Evolutionary conservation across 2,888 invertebrate genomes (phyloP), one percentile per base, ranked within the genome.

Genomic region (Laothoe populi): DNA sequence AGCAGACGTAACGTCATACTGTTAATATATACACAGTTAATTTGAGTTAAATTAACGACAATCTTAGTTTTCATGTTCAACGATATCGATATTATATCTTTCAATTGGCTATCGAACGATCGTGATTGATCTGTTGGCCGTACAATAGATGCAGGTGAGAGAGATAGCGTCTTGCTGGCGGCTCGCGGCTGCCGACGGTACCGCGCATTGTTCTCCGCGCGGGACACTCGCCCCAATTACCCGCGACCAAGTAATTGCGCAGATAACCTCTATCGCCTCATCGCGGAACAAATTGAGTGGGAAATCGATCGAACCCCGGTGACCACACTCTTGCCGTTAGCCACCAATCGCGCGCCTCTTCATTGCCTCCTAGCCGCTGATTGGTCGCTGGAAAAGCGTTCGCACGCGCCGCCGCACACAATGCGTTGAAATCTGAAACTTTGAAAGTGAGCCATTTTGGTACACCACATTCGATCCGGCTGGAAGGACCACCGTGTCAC

Each of bases 201-300:
- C 21, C 35, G 31, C 16, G 23, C 59, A 64, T 67, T 66, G 69
- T 69, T 64, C 59, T 4, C 60, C 64, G 60, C 58, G 1, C 61
- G 65, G 61, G 66, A 65, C 63, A 60, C 62, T 44, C 70, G 66
- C 70, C 73, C 77, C 82, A 81, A 83, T 82, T 82, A 84, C 80
- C 76, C 74, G 72, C 77, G 66, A 70, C 73, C 68, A 70, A 66
- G 79, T 79, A 83, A 83, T 83, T 78, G 79, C 53, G 31, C 69
- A 66, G 73, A 70, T 57, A 73, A 74, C 74, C 75, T 66, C 71
- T 78, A 78, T 82, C 81, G 73, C 65, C 65, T 68, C 78, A 84
- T 84, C 80, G 80, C 71, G 78, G 78, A 84, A 84, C 88, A 84
- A 88, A 88, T 87, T 85, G 82, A 81, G 78, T 84, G 84, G 73